phyloP scores from a whole-genome alignment of 2,113 vertebrate species.

The pig (Sus scrofa) region T2T-Sscrofa CM000820.6:1127501-1128000 shows the following conservation, averaged over 20 bases:
- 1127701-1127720: neutral
- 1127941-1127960: neutral
- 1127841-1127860: neutral
- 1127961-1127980: neutral
- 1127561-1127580: neutral
- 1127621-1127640: neutral
- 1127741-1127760: neutral
- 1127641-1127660: accelerated
- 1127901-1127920: neutral
- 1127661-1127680: neutral
- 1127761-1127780: neutral
- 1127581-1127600: neutral
- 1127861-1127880: neutral
- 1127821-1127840: neutral
- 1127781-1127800: neutral
- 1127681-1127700: neutral
- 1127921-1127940: neutral
- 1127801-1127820: neutral
- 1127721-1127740: neutral
- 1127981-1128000: neutral
- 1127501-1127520: neutral
- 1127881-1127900: neutral
- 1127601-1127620: neutral
- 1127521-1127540: neutral
- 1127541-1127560: neutral